Evolutionary conservation across 2,113 vertebrate species (phyloP), one percentile per base, ranked within the genome.

Genomic region (Semicossyphus pulcher): DNA sequence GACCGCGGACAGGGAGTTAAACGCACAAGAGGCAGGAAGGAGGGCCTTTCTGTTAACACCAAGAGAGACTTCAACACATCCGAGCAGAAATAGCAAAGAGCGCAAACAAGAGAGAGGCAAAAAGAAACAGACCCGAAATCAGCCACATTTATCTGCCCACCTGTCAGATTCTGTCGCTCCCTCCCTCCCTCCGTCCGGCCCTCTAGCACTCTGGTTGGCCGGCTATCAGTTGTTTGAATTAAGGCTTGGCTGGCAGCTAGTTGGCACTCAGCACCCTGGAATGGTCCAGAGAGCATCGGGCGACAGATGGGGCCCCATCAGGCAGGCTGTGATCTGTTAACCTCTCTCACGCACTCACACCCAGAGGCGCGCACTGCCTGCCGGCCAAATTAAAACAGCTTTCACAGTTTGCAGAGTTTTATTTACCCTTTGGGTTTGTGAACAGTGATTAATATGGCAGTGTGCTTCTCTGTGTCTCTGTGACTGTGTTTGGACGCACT

Each of bases 241-340:
- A 65, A 51, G 18, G 36, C 59, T 80, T 76, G 74, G 76, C 71
- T 65, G 42, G 15, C 57, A 72, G 41, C 23, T 21, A 2, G 32
- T 60, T 85, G 88, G 72, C 79, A 58, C n/a, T 20, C 37, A 4
- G 37, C 51, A 73, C 44, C 29, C 81, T 49, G 61, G 54, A 71
- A 64, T 64, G 75, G 44, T 69, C 31, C 54, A 37, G 48, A 54
- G 67, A 41, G 69, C 72, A 80, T 4, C 20, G n/a, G 34, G 80
- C 72, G 69, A 67, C 86, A 88, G 86, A 88, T 76, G 84, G 85
- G 26, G 21, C 21, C 11, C 34, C 23, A 51, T 66, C 42, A 10
- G 32, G 18, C 47, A 60, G 61, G 51, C 85, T 87, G 63, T 20
- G 61, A 79, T 76, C 73, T 57, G 78, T 76, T 86, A 70, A 76